Percentiles rank a stretch among this genome's conserved stretches.
Conservation (phyloP, 2,113 vertebrate genomes). For the Clarias magur region DNA sequence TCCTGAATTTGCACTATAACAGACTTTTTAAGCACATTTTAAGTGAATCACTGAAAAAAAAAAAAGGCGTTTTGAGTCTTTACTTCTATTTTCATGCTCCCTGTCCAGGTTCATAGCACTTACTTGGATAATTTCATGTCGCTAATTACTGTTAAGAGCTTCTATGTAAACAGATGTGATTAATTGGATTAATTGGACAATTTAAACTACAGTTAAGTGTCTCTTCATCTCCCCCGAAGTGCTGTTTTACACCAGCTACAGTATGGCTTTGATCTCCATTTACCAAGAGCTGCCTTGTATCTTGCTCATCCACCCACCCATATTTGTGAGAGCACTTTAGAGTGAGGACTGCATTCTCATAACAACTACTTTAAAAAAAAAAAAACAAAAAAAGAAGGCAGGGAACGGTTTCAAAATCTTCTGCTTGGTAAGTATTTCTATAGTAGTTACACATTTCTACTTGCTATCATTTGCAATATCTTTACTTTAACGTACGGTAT, state of each 20-base stretch:
- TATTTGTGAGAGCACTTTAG: conserved; percentile 29
- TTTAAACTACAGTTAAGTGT: conserved; percentile 53
- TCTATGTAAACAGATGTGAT: conserved; percentile 48
- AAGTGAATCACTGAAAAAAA: not conserved
- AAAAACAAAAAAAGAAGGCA: not conserved
- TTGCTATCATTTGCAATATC: not conserved
- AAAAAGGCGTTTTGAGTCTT: not conserved
- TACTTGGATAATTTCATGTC: not conserved
- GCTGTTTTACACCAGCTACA: conserved; percentile 43
- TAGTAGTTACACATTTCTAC: not conserved
- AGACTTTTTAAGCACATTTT: not conserved
- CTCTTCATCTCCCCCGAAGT: conserved; percentile 17
- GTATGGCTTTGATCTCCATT: conserved; percentile 55
- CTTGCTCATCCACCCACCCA: conserved; percentile 16
- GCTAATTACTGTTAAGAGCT: not conserved
- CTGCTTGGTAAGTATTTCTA: not conserved
- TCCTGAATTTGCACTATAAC: not conserved
- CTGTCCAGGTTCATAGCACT: not conserved
- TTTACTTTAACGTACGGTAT: not conserved
- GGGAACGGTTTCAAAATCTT: not conserved
- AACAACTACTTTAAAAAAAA: not conserved
- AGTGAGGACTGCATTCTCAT: conserved; percentile 33
- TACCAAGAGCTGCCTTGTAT: conserved; percentile 17
- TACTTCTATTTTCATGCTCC: not conserved
- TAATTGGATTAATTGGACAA: conserved; percentile 52